Conservation (phyloP, 2,113 vertebrate species). For the Osmerus eperlanus region DNA sequence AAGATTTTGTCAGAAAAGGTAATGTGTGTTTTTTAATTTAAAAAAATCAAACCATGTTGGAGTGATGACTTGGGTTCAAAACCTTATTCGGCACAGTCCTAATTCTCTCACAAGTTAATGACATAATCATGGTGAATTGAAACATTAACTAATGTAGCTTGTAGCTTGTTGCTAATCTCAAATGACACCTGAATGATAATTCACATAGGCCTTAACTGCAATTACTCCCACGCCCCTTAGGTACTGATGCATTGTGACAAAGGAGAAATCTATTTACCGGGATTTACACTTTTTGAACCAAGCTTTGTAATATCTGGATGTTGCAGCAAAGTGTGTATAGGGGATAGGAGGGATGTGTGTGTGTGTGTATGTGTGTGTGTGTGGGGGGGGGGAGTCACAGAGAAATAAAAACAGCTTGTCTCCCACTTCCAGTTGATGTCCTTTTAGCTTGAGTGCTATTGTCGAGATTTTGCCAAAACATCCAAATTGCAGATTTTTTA, state of each 20-base stretch:
- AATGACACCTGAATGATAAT: background rate
- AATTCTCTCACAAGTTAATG: background rate
- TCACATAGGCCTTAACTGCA: background rate
- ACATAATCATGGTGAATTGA: background rate
- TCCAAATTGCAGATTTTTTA: background rate
- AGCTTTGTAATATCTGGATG: no score
- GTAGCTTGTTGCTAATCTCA: background rate
- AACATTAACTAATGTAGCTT: no score
- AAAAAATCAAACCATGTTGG: background rate
- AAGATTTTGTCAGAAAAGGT: no score
- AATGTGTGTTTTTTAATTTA: no score
- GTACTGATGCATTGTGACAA: background rate
- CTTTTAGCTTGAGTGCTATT: background rate
- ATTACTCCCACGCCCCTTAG: background rate
- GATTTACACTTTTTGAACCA: no score
- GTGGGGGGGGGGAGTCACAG: background rate
- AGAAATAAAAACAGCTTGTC: background rate
- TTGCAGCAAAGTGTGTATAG: no score
- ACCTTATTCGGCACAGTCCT: background rate
- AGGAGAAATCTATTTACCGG: background rate
- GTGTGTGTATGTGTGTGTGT: no score
- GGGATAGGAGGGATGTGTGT: no score
- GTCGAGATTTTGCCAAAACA: conserved; percentile 12
- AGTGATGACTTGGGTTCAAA: background rate
- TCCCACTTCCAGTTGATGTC: background rate